These are phyloP conservation scores for Thalassarche chlororhynchos DNA, from an alignment of 2,113 vertebrate species.

Conservation along the genomic window DNA sequence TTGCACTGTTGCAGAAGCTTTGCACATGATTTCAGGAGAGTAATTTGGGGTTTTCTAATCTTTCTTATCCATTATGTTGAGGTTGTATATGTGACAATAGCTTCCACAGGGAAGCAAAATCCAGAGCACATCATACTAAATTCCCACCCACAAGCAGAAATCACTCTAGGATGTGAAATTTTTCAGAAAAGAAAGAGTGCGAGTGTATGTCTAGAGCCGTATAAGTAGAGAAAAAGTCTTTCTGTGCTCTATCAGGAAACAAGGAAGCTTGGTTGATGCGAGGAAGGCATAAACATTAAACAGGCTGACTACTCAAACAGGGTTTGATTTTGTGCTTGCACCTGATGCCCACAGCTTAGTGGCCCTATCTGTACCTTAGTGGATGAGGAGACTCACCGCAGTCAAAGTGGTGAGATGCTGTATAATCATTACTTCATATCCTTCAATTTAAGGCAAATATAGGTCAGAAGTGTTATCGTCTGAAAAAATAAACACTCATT, in stretches of 20 bases:
- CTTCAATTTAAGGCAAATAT: not conserved
- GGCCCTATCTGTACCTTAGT: not conserved
- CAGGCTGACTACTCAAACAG: not conserved
- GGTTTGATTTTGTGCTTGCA: not conserved
- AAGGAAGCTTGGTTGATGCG: not conserved
- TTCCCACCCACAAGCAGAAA: not conserved
- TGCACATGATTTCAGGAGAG: not conserved
- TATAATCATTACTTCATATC: not conserved
- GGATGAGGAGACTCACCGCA: not conserved
- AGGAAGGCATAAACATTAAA: not conserved
- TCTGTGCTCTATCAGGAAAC: not conserved
- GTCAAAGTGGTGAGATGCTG: not conserved
- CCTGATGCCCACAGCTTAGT: not conserved
- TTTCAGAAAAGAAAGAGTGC: not conserved
- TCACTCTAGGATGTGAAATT: not conserved
- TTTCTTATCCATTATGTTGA: not conserved
- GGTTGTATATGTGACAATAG: not conserved
- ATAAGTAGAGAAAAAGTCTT: not conserved
- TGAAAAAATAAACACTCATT: not conserved
- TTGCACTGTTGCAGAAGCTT: not conserved
- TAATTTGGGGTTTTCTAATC: not conserved
- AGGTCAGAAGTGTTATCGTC: not conserved
- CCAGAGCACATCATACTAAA: not conserved
- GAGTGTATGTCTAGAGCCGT: not conserved
- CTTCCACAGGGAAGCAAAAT: not conserved